Conservation (phyloP, 2,113 vertebrate species). For the Genyomyrus donnyi region DNA sequence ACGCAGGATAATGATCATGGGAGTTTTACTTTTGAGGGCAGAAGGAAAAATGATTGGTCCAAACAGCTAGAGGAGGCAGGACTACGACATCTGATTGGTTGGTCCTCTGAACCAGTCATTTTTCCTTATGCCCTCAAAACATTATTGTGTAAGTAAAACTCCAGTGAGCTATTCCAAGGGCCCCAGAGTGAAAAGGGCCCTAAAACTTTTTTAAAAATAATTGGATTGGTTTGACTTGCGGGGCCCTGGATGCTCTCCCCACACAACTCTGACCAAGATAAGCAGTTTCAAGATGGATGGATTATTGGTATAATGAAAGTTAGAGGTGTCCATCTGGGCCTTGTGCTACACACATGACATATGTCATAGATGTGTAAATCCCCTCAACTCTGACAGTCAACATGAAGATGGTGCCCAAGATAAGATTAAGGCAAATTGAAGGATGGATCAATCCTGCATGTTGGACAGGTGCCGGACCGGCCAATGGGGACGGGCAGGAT, state of each 20-base stretch:
- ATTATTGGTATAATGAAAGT: not conserved
- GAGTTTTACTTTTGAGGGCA: no score
- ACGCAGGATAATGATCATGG: no score
- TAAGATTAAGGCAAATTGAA: not conserved
- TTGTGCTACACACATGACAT: not conserved
- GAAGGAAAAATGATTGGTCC: no score
- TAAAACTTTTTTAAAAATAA: not conserved
- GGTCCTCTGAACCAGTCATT: no score
- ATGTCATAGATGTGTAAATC: not conserved
- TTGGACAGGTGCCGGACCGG: not conserved
- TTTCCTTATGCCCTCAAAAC: no score
- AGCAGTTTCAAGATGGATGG: not conserved
- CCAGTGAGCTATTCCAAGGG: not conserved
- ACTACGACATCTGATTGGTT: no score
- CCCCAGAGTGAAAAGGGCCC: not conserved
- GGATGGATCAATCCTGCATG: not conserved
- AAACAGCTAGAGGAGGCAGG: no score
- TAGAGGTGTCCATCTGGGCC: not conserved
- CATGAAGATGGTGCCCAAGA: not conserved
- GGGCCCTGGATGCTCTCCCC: not conserved
- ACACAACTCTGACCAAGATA: not conserved
- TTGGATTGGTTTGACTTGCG: not conserved
- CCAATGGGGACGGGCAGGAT: not conserved
- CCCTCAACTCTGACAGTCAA: not conserved
- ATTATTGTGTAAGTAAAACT: no score